Evolutionary conservation across 1,140 invertebrate species (phyloP).

Genomic region (Drosophila cardini): DNA sequence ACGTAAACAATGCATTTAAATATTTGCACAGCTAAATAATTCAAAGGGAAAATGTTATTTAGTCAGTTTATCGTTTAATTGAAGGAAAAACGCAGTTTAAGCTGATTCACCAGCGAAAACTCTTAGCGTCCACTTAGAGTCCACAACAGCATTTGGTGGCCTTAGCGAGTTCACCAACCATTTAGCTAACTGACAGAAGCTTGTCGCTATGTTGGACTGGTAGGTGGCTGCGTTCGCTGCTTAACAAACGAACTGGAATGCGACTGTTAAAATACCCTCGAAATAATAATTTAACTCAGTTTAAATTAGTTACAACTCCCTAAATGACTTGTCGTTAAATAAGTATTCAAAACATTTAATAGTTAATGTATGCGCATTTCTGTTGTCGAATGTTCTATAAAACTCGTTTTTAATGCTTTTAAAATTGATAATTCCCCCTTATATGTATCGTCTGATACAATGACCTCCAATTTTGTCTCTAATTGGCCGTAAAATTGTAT

Average conservation of each 20-base stretch:
- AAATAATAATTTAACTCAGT: neutral
- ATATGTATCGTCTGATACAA: slow-evolving; percentile 17
- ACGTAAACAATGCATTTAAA: slow-evolving; percentile 78
- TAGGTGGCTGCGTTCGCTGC: neutral
- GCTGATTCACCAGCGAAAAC: slow-evolving; percentile 1
- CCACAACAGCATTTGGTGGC: neutral
- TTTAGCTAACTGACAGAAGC: neutral
- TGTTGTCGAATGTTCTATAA: neutral
- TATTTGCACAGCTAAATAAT: slow-evolving; percentile 53
- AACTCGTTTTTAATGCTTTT: neutral
- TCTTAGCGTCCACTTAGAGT: neutral
- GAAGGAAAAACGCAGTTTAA: slow-evolving; percentile 5
- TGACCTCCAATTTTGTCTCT: slow-evolving; percentile 34
- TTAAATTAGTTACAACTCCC: neutral
- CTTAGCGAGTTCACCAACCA: slow-evolving; percentile 23
- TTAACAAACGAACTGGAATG: neutral
- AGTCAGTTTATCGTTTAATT: slow-evolving; percentile 29
- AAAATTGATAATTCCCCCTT: neutral
- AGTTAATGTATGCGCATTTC: neutral
- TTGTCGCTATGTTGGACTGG: neutral
- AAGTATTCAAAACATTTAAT: neutral
- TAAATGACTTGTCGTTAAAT: too few relatives aligned
- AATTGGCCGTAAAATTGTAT: slow-evolving; percentile 36
- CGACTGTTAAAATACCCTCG: too few relatives aligned
- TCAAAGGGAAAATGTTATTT: neutral